phyloP scores from a whole-genome alignment of 2,113 vertebrate genomes.

The Oenanthe melanoleuca region DNA sequence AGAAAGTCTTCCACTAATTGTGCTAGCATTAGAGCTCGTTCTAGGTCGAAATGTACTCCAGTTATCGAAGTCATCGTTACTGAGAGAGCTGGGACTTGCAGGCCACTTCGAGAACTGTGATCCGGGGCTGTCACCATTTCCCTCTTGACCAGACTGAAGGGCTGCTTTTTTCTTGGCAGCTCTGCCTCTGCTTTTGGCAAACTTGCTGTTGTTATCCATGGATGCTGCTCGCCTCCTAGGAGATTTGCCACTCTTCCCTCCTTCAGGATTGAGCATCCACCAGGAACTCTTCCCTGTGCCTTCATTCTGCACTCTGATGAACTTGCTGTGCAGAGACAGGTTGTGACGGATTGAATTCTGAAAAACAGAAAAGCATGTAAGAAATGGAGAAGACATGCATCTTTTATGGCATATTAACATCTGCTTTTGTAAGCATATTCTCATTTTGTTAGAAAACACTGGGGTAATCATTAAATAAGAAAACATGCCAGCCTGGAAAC shows the following conservation, averaged over 20 bases:
- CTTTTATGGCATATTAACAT: neutral
- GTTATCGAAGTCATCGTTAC: constrained; percentile 94
- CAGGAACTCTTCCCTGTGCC: constrained; percentile 98
- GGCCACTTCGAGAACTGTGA: constrained; percentile 96
- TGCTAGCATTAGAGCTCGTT: constrained; percentile 96
- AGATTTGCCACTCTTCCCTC: constrained; percentile 96
- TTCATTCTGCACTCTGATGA: constrained; percentile 96
- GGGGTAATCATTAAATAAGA: neutral
- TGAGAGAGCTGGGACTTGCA: constrained; percentile 95
- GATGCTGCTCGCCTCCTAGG: constrained; percentile 92
- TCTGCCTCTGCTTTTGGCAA: constrained; percentile 93
- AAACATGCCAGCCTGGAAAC: neutral
- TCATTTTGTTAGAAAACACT: neutral
- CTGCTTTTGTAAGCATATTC: neutral
- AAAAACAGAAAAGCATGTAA: constrained; percentile 64
- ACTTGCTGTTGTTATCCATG: constrained; percentile 99
- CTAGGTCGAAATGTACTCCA: constrained; percentile 95
- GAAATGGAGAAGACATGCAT: neutral
- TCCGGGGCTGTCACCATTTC: constrained; percentile 89
- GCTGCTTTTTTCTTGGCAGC: constrained; percentile 98
- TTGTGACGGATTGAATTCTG: constrained; percentile 99
- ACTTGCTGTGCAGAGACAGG: constrained; percentile 96
- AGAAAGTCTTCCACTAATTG: constrained; percentile 91
- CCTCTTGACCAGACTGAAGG: constrained; percentile 90
- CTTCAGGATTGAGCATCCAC: constrained; percentile 99